A percentile compares a stretch with the other conserved stretches of the same genome.
phyloP scores from a whole-genome alignment of 2,113 vertebrate species.

The Lepisosteus oculatus region DNA sequence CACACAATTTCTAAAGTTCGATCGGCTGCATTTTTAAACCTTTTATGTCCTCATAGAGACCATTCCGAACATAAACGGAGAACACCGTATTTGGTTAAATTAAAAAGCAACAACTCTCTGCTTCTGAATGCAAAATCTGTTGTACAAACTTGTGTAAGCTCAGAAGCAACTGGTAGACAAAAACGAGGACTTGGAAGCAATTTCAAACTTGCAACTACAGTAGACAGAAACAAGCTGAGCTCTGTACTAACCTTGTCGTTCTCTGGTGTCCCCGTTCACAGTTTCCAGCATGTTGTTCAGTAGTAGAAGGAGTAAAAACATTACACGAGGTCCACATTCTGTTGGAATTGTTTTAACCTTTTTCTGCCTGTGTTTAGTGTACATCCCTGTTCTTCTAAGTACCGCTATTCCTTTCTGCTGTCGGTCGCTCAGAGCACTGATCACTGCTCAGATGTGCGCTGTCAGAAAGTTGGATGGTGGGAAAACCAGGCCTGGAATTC shows the following conservation, averaged over 20 bases:
- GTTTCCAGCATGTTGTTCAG: slow-evolving; percentile 42
- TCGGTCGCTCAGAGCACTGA: slow-evolving; percentile 29
- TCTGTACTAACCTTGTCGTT: slow-evolving; percentile 46
- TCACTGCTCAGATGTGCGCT: slow-evolving; percentile 36
- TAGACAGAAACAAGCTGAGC: slow-evolving; percentile 1
- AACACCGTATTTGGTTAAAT: too few species aligned
- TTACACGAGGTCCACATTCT: slow-evolving; percentile 39
- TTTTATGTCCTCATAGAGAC: too few species aligned
- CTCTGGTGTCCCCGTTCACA: slow-evolving; percentile 37
- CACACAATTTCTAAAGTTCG: too few species aligned
- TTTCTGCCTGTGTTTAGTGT: slow-evolving; percentile 78
- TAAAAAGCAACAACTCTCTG: too few species aligned
- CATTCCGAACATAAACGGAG: neutral
- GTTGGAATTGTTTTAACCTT: slow-evolving; percentile 45
- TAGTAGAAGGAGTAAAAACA: slow-evolving; percentile 42
- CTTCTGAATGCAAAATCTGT: neutral
- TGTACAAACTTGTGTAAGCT: neutral
- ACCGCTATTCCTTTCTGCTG: slow-evolving; percentile 47
- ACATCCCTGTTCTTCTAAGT: slow-evolving; percentile 66
- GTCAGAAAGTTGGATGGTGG: slow-evolving; percentile 12
- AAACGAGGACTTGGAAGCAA: slow-evolving; percentile 25
- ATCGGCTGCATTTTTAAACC: too few species aligned
- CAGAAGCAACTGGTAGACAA: slow-evolving; percentile 54
- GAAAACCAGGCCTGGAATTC: slow-evolving; percentile 43
- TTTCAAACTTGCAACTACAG: slow-evolving; percentile 38